phyloP scores from a whole-genome alignment of 2,113 vertebrate genomes.

The Eleginops maclovinus region DNA sequence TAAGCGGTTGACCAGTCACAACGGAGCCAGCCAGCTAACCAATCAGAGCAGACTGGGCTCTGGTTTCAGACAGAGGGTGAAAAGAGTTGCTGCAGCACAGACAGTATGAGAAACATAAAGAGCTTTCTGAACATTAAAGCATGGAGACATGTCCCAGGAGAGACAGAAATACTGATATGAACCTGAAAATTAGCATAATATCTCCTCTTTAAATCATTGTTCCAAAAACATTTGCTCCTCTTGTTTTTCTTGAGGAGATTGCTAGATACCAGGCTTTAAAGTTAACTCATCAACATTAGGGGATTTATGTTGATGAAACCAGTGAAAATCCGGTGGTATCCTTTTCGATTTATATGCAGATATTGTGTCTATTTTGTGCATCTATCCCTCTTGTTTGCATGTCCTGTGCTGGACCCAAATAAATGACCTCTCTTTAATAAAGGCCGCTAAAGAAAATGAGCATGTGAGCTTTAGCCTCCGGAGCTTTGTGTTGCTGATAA shows the following conservation, averaged over 20 bases:
- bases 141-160: too few species aligned
- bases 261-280: not conserved
- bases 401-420: constrained; percentile 3
- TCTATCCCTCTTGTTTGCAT: constrained; percentile 1
- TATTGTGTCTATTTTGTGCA: not conserved
- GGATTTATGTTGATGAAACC: not conserved
- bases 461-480: not conserved
- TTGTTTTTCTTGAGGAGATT: not conserved
- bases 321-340: not conserved
- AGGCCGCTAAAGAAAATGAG: constrained; percentile 9
- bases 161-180: too few species aligned
- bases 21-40: too few species aligned
- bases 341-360: not conserved
- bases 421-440: constrained; percentile 8
- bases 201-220: too few species aligned
- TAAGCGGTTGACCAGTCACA: too few species aligned
- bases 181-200: too few species aligned
- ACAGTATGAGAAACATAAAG: too few species aligned
- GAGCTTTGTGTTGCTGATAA: constrained; percentile 9
- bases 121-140: too few species aligned
- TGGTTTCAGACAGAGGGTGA: too few species aligned
- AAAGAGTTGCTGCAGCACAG: too few species aligned
- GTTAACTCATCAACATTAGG: not conserved
- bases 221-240: not conserved
- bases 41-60: too few species aligned